phyloP scores from a whole-genome alignment of 2,113 vertebrate species.

The Dicentrarchus labrax region DNA sequence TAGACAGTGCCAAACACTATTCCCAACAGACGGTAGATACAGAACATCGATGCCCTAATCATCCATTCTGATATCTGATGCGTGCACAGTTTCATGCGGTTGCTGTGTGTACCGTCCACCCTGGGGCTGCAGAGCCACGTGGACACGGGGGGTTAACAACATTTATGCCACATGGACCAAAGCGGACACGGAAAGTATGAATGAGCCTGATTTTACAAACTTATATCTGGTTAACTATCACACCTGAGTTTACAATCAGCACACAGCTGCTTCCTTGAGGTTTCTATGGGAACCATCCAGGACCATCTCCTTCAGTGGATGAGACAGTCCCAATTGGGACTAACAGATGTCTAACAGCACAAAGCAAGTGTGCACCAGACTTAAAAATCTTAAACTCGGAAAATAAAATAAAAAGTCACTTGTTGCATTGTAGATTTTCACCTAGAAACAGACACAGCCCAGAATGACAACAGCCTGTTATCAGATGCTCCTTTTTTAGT shows the following conservation, averaged over 20 bases:
- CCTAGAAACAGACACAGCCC: neutral
- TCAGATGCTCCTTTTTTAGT: neutral
- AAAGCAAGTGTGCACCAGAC: neutral
- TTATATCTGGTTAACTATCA: neutral
- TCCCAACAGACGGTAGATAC: no score
- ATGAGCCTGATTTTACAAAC: neutral
- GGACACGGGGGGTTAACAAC: no score
- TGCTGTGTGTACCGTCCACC: no score
- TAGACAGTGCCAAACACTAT: neutral
- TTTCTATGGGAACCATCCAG: no score
- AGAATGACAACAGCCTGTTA: neutral
- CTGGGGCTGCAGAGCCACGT: no score
- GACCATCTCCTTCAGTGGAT: neutral
- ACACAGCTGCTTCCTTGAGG: no score
- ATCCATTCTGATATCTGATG: no score
- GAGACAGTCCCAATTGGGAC: neutral
- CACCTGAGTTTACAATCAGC: neutral
- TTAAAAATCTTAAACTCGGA: neutral
- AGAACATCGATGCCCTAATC: no score
- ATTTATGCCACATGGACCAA: no score
- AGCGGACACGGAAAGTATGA: neutral
- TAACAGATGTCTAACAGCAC: neutral
- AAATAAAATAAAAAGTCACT: neutral
- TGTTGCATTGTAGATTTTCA: neutral
- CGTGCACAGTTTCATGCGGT: no score